Evolutionary conservation across 2,113 vertebrate genomes (phyloP).

Genomic region (Equus quagga): DNA sequence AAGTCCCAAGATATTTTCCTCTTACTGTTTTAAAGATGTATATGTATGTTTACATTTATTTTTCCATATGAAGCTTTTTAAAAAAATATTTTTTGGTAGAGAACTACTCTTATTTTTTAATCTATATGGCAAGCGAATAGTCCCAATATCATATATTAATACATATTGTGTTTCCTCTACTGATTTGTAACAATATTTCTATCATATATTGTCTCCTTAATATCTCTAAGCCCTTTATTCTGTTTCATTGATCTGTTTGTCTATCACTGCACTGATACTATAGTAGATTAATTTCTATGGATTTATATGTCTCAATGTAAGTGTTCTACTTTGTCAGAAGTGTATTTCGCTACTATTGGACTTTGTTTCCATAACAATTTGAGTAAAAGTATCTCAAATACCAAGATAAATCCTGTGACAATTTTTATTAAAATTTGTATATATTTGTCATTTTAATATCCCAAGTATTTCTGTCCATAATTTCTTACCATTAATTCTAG

Average conservation of each 20-base stretch:
- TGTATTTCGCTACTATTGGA: background rate
- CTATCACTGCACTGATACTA: background rate
- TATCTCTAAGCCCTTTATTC: background rate
- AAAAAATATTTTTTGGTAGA: background rate
- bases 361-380: background rate
- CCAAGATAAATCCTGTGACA: background rate
- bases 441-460: background rate
- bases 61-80: background rate
- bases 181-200: background rate
- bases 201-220: background rate
- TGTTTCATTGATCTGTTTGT: background rate
- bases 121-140: background rate
- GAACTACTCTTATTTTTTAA: background rate
- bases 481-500: background rate
- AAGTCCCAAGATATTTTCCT: background rate
- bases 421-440: background rate
- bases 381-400: background rate
- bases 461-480: background rate
- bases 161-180: background rate
- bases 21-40: background rate
- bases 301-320: background rate
- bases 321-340: background rate
- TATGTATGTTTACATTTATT: background rate
- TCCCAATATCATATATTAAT: background rate
- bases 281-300: background rate